Evolutionary conservation across 2,113 vertebrate species (phyloP), one percentile per base, ranked within the genome.

Genomic region (Passer domesticus): DNA sequence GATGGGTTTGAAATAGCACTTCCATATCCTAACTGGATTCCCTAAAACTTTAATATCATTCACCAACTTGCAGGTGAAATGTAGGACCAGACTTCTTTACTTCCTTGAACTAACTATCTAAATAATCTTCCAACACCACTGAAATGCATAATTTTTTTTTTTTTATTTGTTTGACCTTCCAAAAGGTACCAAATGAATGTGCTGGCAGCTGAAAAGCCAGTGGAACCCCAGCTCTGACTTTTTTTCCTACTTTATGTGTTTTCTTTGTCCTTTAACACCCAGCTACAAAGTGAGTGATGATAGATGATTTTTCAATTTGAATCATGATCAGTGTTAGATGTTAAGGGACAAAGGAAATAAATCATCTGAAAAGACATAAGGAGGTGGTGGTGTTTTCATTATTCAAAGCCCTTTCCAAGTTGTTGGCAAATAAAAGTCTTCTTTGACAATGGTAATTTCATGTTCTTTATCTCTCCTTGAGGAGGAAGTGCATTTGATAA

Each of bases 261-360:
- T 91, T 55, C 67, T 95, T 93, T 95, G 91, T 95, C 92, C 91
- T 96, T 95, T 95, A 93, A 67, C 55, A 67, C 39, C 33, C 27
- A 91, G 0, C 47, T 73, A 70, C 90, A 95, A 95, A 88, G 91
- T 94, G 93, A 93, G 69, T 44, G 46, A 90, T 93, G 90, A 96
- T 63, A 86, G 85, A 92, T 77, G 82, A 92, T 94, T 95, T 96
- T 96, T 96, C 91, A 83, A 2, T 91, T 92, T 96, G 90, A 96
- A 88, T 96, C 82, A 95, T 86, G 83, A 94, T 88, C 79, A 49
- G 59, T 92, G 31, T 76, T 92, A 94, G 85, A 90, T 52, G 55
- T 90, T 86, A 95, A 88, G 94, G 85, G 87, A 93, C 88, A 92
- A 92, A 94, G 52, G 43, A 96, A 92, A 97, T 95, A 95, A 94